Percentiles rank a stretch among this genome's conserved stretches.
Conservation (phyloP, 2,113 vertebrate species). For the Heterochromis multidens region DNA sequence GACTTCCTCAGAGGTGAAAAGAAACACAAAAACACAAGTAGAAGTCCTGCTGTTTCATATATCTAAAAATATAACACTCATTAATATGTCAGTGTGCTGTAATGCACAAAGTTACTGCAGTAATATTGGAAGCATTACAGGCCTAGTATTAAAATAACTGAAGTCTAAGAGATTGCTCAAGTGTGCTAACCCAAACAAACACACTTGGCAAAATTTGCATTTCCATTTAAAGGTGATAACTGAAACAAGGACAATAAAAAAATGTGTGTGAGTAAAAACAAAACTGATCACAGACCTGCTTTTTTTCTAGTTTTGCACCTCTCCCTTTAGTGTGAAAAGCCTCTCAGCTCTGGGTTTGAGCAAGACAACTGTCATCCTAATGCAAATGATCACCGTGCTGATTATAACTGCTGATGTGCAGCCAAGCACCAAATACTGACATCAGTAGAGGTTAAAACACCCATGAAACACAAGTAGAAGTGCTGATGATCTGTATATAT, state of each 20-base stretch:
- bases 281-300: neutral
- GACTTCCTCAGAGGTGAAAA: neutral
- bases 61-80: neutral
- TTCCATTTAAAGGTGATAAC: neutral
- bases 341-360: neutral
- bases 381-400: neutral
- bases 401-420: neutral
- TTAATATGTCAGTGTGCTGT: neutral
- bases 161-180: neutral
- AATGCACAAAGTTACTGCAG: neutral
- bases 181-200: neutral
- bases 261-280: neutral
- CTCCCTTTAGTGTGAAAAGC: neutral
- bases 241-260: neutral
- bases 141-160: neutral
- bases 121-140: neutral
- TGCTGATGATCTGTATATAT: neutral
- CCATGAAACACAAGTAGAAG: conserved; percentile 12
- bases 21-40: neutral
- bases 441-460: neutral
- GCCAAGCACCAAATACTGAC: neutral
- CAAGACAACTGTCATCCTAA: neutral
- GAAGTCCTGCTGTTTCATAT: neutral
- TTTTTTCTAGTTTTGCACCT: neutral
- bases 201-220: neutral